A percentile compares a stretch with the other conserved stretches of the same genome.
phyloP scores from a whole-genome alignment of 1,140 invertebrate species.

The Euborellia annulipes region DNA sequence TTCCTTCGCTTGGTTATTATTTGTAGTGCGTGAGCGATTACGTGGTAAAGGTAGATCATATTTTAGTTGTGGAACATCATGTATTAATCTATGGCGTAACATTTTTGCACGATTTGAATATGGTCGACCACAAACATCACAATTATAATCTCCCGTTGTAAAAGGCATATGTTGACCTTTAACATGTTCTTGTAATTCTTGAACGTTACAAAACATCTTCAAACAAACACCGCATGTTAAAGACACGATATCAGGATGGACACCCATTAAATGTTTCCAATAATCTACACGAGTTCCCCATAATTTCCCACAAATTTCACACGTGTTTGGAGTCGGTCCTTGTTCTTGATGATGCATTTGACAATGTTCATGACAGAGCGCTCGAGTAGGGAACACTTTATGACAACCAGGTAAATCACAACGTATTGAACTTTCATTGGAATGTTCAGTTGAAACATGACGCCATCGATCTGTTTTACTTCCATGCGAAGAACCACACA shows the following conservation, averaged over 20 bases:
- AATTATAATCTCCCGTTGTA: slow-evolving; percentile 33
- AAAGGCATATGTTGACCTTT: slow-evolving; percentile 31
- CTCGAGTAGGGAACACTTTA: slow-evolving; percentile 34
- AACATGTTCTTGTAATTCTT: slow-evolving; percentile 30
- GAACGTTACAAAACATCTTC: slow-evolving; percentile 32
- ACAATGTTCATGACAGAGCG: slow-evolving; percentile 29
- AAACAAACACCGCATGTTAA: slow-evolving; percentile 37
- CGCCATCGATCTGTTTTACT: slow-evolving; percentile 37
- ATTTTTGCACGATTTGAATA: slow-evolving; percentile 39
- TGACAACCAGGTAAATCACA: slow-evolving; percentile 30
- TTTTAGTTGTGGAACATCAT: slow-evolving; percentile 17
- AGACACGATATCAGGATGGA: slow-evolving; percentile 34
- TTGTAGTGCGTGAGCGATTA: no score
- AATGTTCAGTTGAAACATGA: slow-evolving; percentile 30
- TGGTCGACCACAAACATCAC: slow-evolving; percentile 35
- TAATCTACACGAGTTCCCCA: slow-evolving; percentile 37
- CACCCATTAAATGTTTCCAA: slow-evolving; percentile 39
- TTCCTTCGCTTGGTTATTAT: no score
- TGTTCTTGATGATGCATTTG: slow-evolving; percentile 31
- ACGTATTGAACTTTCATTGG: slow-evolving; percentile 23
- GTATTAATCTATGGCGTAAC: slow-evolving; percentile 34
- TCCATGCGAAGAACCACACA: slow-evolving; percentile 32
- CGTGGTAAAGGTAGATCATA: no score
- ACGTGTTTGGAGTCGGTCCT: slow-evolving; percentile 30
- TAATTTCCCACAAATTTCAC: slow-evolving; percentile 35